phyloP scores from a whole-genome alignment of 2,888 invertebrate species.

The Notodonta ziczac region DNA sequence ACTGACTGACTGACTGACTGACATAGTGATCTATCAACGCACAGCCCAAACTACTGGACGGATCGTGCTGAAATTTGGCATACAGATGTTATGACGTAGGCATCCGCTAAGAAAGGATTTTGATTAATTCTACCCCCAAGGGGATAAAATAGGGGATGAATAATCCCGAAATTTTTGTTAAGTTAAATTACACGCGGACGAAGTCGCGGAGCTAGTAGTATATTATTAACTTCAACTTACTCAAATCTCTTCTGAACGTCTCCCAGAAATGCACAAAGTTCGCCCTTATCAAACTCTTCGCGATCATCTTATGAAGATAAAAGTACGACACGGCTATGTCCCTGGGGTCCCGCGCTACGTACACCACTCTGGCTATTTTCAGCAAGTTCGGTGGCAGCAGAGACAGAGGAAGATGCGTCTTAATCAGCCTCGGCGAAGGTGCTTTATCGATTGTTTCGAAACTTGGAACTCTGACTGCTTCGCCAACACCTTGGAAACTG shows the following conservation, averaged over 20 bases:
- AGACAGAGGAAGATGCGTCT: conserved; percentile 86
- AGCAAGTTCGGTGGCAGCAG: conserved; percentile 82
- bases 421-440: conserved; percentile 84
- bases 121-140: too few species aligned
- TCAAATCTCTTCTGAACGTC: conserved; percentile 84
- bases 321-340: conserved; percentile 89
- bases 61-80: too few species aligned
- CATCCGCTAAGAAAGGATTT: too few species aligned
- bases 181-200: too few species aligned
- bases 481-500: conserved; percentile 69
- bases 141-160: too few species aligned
- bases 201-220: too few species aligned
- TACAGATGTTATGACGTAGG: too few species aligned
- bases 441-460: conserved; percentile 66
- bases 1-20: too few species aligned
- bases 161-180: too few species aligned
- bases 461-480: conserved; percentile 63
- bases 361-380: conserved; percentile 85
- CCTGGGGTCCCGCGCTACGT: conserved; percentile 89
- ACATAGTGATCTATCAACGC: too few species aligned
- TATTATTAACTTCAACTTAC: conserved; percentile 60
- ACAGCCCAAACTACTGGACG: too few species aligned
- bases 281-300: conserved; percentile 75
- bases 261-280: conserved; percentile 85
- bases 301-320: conserved; percentile 86